Base-by-base conservation (phyloP, 1,140 invertebrate genomes). In the Solen grandis region DNA sequence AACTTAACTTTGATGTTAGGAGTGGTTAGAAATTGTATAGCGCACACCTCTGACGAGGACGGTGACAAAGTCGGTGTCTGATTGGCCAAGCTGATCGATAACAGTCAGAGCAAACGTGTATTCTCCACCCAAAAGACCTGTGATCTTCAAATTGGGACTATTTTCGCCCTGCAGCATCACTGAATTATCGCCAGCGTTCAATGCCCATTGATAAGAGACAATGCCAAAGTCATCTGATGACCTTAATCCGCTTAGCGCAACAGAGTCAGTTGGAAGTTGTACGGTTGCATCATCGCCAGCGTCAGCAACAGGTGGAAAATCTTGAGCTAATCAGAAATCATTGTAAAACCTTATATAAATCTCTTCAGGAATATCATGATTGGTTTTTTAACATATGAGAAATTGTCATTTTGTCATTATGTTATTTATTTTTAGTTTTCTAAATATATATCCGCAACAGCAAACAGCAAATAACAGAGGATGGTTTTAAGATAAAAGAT, bases 101-200 rank as follows among this genome's bases (percentile, higher is more conserved):
- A 74, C 72, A 19, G 54, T 46, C 19, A 74, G 25, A 41, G 38
- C 36, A 29, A 74, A 62, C n/a, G 19, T n/a, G 57, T 74, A 74
- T n/a, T 14, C 16, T 5, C 72, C 72, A 22, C 13, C 57, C 33
- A 14, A 29, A 2, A 74, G 35, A 5, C 57, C 57, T 2, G 22
- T 16, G n/a, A 74, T 38, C 4, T 59, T 22, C 22, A 46, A 0
- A 5, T 38, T 19, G 3, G 36, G 25, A 0, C 8, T 59, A 29
- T 38, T 59, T 3, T 22, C 16, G n/a, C 14, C 8, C 25, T 19
- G 38, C 31, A 41, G 0, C 4, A 19, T 0, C 2, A 36, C 19
- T n/a, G 29, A 10, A 22, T 8, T 57, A 22, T 29, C 5, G 2
- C 59, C 60, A 31, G 38, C n/a, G 25, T 19, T 35, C 25, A 41